Evolutionary conservation across 2,113 vertebrate species (phyloP), one percentile per base, ranked within the genome.

Genomic region (Ibidorhyncha struthersii): DNA sequence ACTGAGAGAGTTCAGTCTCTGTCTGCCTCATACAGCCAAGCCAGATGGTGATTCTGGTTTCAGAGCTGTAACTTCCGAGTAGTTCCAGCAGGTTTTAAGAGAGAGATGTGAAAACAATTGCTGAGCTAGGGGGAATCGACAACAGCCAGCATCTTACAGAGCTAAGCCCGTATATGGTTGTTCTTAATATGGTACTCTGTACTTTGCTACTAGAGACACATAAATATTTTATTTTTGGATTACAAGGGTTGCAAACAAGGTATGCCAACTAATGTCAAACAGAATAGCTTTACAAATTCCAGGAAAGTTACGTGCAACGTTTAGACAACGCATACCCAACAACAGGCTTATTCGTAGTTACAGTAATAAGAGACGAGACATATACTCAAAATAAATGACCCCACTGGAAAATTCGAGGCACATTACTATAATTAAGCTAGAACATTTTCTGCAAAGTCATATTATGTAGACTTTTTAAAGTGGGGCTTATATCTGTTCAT

Each of bases 161-260:
- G 93, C 87, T 8, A 95, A 90, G 93, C 62, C 96, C 85, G 70
- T 97, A 96, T 96, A 96, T 95, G 93, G 93, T 11, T 77, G 91
- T 96, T 93, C 97, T 97, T 96, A 97, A 93, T 96, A 93, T 77
- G 89, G 93, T 49, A 87, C 95, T 95, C 95, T 34, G 43, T 94
- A 82, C 93, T 96, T 96, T 70, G 91, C 86, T 97, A 91, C 78
- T 88, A 97, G 94, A 97, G 91, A 96, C 93, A 97, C 73, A 95
- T 96, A 97, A 97, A 97, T 97, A 97, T 97, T 97, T 97, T 96
- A 95, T 96, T 94, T 97, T 96, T 95, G 93, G 93, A 96, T 96
- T 95, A 96, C 91, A 96, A 95, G 94, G 89, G 94, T 76, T 96
- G 91, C 94, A 97, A 96, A 95, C 93, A 96, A 97, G 97, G 94